Conservation (phyloP, 2,797 vertebrate species). For the Gobionotothen gibberifrons region DNA sequence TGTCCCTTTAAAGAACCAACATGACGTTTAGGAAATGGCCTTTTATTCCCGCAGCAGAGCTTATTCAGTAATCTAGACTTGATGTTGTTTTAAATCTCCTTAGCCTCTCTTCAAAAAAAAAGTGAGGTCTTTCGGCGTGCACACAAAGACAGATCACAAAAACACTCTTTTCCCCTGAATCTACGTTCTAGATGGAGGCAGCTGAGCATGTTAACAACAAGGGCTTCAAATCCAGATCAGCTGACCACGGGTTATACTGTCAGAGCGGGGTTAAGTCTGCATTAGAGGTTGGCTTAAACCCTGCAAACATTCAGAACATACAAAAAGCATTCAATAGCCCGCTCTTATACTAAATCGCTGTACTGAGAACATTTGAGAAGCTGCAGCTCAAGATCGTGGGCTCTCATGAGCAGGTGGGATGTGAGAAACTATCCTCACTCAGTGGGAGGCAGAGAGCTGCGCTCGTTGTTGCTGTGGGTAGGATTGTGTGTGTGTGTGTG, state of each 20-base stretch:
- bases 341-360: slow-evolving; percentile 56
- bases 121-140: background rate
- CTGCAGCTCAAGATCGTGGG: slow-evolving; percentile 76
- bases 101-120: background rate
- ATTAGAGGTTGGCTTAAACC: slow-evolving; percentile 42
- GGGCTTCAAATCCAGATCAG: slow-evolving; percentile 56
- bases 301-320: slow-evolving; percentile 30
- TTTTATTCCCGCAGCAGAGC: background rate
- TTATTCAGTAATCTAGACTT: slow-evolving; percentile 15
- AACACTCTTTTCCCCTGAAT: background rate
- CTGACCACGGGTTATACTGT: slow-evolving; percentile 39
- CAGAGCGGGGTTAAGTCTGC: slow-evolving; percentile 41
- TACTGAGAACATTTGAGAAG: slow-evolving; percentile 69
- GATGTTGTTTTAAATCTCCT: background rate
- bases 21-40: slow-evolving; percentile 4
- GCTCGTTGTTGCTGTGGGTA: slow-evolving; percentile 81
- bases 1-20: background rate
- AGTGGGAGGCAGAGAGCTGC: slow-evolving; percentile 83
- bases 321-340: slow-evolving; percentile 33
- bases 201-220: slow-evolving; percentile 41
- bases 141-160: slow-evolving; percentile 11
- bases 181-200: slow-evolving; percentile 45
- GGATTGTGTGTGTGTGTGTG: slow-evolving; percentile 58
- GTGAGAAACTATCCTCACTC: slow-evolving; percentile 85
- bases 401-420: slow-evolving; percentile 85